These are phyloP conservation scores for Drosophila varians DNA, from an alignment of 1,140 invertebrate genomes.

Conservation along the genomic window DNA sequence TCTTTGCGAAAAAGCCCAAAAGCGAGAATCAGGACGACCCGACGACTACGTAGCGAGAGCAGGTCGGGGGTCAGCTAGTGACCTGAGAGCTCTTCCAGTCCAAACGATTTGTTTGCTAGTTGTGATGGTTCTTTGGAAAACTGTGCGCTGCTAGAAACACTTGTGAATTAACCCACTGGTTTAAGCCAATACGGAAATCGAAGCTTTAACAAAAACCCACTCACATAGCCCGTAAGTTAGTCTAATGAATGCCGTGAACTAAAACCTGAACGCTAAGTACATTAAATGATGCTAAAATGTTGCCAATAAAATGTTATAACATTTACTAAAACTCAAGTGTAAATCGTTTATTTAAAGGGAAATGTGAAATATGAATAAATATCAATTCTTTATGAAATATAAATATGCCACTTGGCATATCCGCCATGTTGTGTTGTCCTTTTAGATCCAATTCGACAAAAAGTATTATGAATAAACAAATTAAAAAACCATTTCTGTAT, in stretches of 20 bases:
- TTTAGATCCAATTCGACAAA: too few species aligned
- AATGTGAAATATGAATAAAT: too few species aligned
- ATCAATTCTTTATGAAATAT: too few species aligned
- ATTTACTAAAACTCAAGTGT: conserved; percentile 51
- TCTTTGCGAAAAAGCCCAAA: conserved; percentile 83
- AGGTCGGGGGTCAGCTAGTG: conserved; percentile 29
- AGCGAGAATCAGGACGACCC: conserved; percentile 61
- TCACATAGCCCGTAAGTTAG: conserved; percentile 70
- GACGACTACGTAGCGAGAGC: conserved; percentile 54
- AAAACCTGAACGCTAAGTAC: conserved; percentile 48
- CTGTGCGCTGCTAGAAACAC: conserved; percentile 26
- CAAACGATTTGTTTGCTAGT: neutral
- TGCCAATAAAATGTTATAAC: conserved; percentile 75
- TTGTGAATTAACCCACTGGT: conserved; percentile 2
- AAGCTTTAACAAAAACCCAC: conserved; percentile 75
- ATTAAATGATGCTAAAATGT: conserved; percentile 72
- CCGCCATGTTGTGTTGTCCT: too few species aligned
- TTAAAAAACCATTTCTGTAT: neutral
- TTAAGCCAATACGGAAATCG: conserved; percentile 37
- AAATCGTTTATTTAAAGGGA: neutral
- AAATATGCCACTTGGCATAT: too few species aligned
- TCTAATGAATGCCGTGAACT: conserved; percentile 48
- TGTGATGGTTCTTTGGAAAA: conserved; percentile 10
- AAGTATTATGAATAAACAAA: too few species aligned
- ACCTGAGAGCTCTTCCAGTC: neutral